These are phyloP conservation scores for Atrina japonica DNA, from an alignment of 2,888 invertebrate genomes.

Conservation along the genomic window DNA sequence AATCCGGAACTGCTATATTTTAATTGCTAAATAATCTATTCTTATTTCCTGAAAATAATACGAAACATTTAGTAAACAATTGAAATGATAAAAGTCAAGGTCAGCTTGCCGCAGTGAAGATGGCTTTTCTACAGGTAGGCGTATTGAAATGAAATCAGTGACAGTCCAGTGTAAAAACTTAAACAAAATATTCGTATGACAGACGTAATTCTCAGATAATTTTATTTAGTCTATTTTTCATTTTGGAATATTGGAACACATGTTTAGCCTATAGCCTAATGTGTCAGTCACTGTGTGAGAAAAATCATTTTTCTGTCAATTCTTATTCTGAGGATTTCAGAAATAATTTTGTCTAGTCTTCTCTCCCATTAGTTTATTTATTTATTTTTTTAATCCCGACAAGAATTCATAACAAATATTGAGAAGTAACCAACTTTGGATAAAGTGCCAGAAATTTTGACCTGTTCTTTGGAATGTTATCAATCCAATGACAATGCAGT, in stretches of 20 bases:
- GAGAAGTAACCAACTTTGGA: no score
- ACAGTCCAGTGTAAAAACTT: background rate
- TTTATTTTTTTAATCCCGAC: no score
- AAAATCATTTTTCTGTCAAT: no score
- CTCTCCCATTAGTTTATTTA: no score
- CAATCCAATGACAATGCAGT: no score
- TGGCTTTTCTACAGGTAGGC: conserved; percentile 73
- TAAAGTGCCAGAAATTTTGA: no score
- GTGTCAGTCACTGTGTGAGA: no score
- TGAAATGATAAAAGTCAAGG: conserved; percentile 42
- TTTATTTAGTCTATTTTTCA: background rate
- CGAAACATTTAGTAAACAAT: conserved; percentile 16
- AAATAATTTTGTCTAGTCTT: no score
- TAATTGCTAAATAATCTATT: background rate
- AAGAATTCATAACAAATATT: no score
- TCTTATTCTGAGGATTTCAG: no score
- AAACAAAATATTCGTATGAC: background rate
- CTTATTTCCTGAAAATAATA: background rate
- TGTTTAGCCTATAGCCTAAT: no score
- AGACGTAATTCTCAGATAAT: background rate
- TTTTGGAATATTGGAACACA: background rate
- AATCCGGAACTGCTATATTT: background rate
- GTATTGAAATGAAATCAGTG: conserved; percentile 25
- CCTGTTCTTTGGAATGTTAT: no score
- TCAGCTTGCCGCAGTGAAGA: conserved; percentile 39